Percentiles rank a stretch among this genome's conserved stretches.
Conservation (phyloP, 2,113 vertebrate genomes). For the Scomber scombrus region DNA sequence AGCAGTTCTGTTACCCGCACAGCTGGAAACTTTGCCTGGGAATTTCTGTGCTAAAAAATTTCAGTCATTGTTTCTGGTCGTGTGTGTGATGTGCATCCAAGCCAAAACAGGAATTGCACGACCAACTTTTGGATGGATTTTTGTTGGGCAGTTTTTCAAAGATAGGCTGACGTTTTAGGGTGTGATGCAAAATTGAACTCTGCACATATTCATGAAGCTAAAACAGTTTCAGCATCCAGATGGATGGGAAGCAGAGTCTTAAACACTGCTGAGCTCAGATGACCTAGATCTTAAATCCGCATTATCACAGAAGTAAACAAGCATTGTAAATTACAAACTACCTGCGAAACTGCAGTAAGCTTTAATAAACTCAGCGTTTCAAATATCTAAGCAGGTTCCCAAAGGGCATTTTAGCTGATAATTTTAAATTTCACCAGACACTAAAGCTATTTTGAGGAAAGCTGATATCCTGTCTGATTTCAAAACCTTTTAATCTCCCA, state of each 20-base stretch:
- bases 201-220: too few species aligned
- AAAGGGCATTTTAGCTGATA: neutral
- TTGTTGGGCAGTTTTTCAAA: neutral
- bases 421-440: neutral
- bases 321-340: neutral
- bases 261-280: too few species aligned
- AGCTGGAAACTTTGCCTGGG: conserved; percentile 87
- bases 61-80: conserved; percentile 91
- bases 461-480: neutral
- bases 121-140: neutral
- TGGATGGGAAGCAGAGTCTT: too few species aligned
- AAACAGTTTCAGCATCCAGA: too few species aligned
- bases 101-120: neutral
- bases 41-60: conserved; percentile 78
- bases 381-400: neutral
- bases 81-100: conserved; percentile 77
- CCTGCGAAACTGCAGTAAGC: neutral
- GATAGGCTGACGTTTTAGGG: neutral
- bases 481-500: neutral
- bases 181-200: neutral
- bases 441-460: neutral
- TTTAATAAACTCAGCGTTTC: too few species aligned
- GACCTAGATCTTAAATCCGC: neutral
- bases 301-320: neutral
- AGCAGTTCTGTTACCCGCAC: conserved; percentile 70